Percentiles rank a stretch among this genome's conserved stretches.
Conservation (phyloP, 2,888 invertebrate genomes). For the Plebejus argus region DNA sequence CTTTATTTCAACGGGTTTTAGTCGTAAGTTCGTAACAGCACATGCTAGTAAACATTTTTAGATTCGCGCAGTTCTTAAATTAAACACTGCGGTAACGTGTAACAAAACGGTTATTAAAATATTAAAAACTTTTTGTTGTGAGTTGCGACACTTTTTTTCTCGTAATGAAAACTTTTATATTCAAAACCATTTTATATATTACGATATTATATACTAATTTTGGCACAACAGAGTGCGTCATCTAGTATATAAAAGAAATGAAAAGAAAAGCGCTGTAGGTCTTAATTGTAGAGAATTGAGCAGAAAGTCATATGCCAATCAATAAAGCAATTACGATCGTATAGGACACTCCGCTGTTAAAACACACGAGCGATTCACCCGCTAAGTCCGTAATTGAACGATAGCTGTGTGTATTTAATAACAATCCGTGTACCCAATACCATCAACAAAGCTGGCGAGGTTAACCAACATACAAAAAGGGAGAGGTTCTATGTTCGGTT, state of each 20-base stretch:
- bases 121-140: conserved; percentile 7
- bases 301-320: conserved; percentile 31
- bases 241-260: not conserved
- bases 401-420: conserved; percentile 28
- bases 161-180: not conserved
- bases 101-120: conserved; percentile 11
- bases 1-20: conserved; percentile 25
- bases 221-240: too few relatives aligned
- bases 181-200: not conserved
- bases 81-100: conserved; percentile 3
- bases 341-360: conserved; percentile 14
- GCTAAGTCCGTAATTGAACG: conserved; percentile 30
- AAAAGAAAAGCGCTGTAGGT: not conserved
- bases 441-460: not conserved
- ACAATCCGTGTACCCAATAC: conserved; percentile 23
- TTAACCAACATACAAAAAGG: not conserved
- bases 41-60: not conserved
- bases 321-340: conserved; percentile 28
- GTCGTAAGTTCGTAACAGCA: not conserved
- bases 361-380: conserved; percentile 26
- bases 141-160: not conserved
- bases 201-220: not conserved
- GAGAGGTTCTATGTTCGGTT: not conserved
- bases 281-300: conserved; percentile 21
- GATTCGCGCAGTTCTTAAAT: not conserved